Conservation (phyloP, 2,888 invertebrate species). For the Conchocele bisecta region DNA sequence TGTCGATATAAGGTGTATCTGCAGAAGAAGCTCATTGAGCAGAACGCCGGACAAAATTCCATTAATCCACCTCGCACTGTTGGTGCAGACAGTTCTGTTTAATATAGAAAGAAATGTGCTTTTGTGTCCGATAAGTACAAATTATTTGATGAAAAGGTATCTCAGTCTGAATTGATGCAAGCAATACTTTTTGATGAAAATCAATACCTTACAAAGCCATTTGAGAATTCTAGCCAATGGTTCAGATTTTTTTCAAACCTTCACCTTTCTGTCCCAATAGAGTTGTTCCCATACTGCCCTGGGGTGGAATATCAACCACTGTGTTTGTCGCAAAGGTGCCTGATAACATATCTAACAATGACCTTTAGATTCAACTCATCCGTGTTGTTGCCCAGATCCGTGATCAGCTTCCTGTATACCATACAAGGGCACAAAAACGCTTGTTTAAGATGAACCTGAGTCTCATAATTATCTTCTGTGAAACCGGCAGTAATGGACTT, state of each 20-base stretch:
- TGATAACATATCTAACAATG: slow-evolving; percentile 5
- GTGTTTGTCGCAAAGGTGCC: slow-evolving; percentile 4
- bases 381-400: slow-evolving; percentile 9
- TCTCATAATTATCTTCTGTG: slow-evolving; percentile 11
- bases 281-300: slow-evolving; percentile 34
- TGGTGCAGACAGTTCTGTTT: slow-evolving; percentile 18
- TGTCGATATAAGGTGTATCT: slow-evolving; percentile 17
- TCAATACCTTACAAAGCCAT: slow-evolving; percentile 29
- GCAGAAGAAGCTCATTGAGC: not conserved
- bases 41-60: slow-evolving; percentile 1
- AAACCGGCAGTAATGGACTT: slow-evolving; percentile 21
- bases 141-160: slow-evolving; percentile 11
- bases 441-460: slow-evolving; percentile 23
- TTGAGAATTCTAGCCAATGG: slow-evolving; percentile 21
- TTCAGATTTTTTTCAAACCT: slow-evolving; percentile 29
- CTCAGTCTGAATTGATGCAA: too few relatives aligned
- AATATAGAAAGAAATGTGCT: not conserved
- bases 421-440: slow-evolving; percentile 27
- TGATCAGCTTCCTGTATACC: slow-evolving; percentile 18
- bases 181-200: slow-evolving; percentile 42
- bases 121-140: slow-evolving; percentile 13
- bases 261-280: slow-evolving; percentile 18
- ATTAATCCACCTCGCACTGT: slow-evolving; percentile 32
- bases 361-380: slow-evolving; percentile 7
- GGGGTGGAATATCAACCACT: slow-evolving; percentile 1